These are phyloP conservation scores for Macrotus californicus DNA, from an alignment of 2,113 vertebrate genomes.

Conservation along the genomic window DNA sequence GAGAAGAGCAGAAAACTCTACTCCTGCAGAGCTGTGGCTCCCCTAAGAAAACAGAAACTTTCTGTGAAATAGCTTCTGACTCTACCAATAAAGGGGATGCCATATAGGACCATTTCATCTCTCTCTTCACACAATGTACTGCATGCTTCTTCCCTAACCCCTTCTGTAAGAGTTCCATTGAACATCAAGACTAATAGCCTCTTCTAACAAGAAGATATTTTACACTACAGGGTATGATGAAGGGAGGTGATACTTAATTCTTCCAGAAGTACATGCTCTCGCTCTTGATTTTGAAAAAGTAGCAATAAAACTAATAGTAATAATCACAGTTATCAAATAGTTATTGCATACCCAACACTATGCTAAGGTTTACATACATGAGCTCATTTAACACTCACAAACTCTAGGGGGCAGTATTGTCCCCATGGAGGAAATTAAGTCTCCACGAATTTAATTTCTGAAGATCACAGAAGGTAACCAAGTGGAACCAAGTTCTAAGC, in stretches of 20 bases:
- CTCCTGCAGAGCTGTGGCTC: not conserved
- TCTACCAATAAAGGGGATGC: not conserved
- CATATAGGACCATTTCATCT: not conserved
- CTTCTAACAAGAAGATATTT: not conserved
- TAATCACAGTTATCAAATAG: not conserved
- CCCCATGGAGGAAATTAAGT: not conserved
- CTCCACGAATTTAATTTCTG: not conserved
- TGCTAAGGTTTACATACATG: not conserved
- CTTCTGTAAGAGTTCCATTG: not conserved
- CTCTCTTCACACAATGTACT: not conserved
- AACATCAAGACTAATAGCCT: not conserved
- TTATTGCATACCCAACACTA: not conserved
- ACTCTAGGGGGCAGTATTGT: not conserved
- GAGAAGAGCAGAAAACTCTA: not conserved
- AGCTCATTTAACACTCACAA: not conserved
- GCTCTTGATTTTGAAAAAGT: not conserved
- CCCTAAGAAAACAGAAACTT: constrained; percentile 1
- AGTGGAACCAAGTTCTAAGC: not conserved
- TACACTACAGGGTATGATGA: not conserved
- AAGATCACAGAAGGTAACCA: not conserved
- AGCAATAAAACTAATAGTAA: not conserved
- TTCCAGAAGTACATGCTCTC: not conserved
- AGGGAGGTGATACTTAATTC: not conserved
- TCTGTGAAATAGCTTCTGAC: not conserved
- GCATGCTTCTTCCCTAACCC: not conserved